Evolutionary conservation across 1,140 invertebrate species (phyloP), one percentile per base, ranked within the genome.

Genomic region (Drosophila kurseongensis): DNA sequence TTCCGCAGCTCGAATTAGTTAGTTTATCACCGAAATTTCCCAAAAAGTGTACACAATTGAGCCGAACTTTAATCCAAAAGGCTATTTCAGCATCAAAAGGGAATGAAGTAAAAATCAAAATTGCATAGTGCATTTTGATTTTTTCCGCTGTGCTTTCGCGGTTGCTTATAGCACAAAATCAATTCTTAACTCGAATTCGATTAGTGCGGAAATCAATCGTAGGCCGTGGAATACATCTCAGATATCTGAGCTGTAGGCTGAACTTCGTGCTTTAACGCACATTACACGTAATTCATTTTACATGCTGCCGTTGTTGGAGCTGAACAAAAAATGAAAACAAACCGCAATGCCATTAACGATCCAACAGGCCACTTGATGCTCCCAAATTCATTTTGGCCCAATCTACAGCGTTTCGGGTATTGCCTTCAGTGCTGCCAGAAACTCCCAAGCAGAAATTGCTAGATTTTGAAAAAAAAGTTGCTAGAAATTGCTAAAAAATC

Each of bases 281-380:
- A 85, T 86, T 85, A 86, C 72, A 73, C 79, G 61, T 88, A 86
- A 86, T 86, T 83, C 83, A 88, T 88, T 88, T 88, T 79, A 67
- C 60, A 88, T 86, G 78, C 82, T 52, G 73, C 63, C 45, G 38
- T 18, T 65, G 36, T 16, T 16, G 27, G 16, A 41, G 61, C 48
- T 27, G 42, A 38, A 55, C 38, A 44, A 23, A 35, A 16, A 32
- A 32, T 18, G 29, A 32, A 32, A 32, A 29, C 16, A 35, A 54
- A 78, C 75, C 75, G 74, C 75, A 78, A 68, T 57, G 72, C 80
- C 80, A 56, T 72, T 72, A 79, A 65, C 75, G 59, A 78, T 55
- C 52, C 66, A 60, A 45, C 52, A 62, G 63, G 68, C 38, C 44
- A 38, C 35, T 58, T 50, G 44, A 29, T 42, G 73, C 73, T 75